Percentiles rank a stretch among this genome's conserved stretches.
phyloP scores from a whole-genome alignment of 1,140 invertebrate species.

The Drosophila suzukii region DNA sequence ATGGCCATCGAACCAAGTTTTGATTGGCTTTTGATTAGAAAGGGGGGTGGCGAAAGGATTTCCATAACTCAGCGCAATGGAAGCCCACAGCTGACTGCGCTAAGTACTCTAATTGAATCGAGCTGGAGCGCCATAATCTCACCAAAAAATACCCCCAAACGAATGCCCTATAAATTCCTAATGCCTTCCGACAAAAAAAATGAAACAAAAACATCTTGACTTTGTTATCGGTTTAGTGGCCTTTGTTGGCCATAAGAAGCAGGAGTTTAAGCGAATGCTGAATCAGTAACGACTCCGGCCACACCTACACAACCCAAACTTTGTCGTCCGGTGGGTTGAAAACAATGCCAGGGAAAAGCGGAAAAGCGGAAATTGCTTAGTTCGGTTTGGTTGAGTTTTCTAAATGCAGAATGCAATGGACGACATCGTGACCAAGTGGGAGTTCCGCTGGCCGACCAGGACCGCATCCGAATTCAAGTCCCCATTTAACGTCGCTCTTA shows the following conservation, averaged over 20 bases:
- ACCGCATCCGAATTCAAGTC: constrained; percentile 25
- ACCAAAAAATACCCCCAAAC: constrained; percentile 34
- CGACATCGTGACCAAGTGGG: neutral
- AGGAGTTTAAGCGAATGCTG: constrained; percentile 36
- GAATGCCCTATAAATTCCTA: constrained; percentile 41
- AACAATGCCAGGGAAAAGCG: constrained; percentile 35
- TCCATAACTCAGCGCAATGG: constrained; percentile 49
- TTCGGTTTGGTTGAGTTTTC: too few species aligned
- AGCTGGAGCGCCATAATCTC: constrained; percentile 60
- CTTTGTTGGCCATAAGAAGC: constrained; percentile 41
- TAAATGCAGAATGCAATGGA: constrained; percentile 25
- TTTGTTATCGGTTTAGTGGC: constrained; percentile 47
- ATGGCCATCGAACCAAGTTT: constrained; percentile 47
- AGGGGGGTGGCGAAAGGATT: constrained; percentile 44
- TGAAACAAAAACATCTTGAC: constrained; percentile 24
- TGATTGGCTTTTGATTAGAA: constrained; percentile 66
- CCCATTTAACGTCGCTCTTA: constrained; percentile 55
- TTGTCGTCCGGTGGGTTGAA: constrained; percentile 26
- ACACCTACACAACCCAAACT: constrained; percentile 29
- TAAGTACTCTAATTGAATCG: constrained; percentile 54
- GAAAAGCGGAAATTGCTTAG: constrained; percentile 49
- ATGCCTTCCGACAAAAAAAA: constrained; percentile 10
- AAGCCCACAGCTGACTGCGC: constrained; percentile 16
- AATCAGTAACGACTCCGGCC: constrained; percentile 35
- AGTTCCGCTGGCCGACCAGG: neutral